Evolutionary conservation across 2,888 invertebrate species (phyloP).

Genomic region (Aporophyla nigra): DNA sequence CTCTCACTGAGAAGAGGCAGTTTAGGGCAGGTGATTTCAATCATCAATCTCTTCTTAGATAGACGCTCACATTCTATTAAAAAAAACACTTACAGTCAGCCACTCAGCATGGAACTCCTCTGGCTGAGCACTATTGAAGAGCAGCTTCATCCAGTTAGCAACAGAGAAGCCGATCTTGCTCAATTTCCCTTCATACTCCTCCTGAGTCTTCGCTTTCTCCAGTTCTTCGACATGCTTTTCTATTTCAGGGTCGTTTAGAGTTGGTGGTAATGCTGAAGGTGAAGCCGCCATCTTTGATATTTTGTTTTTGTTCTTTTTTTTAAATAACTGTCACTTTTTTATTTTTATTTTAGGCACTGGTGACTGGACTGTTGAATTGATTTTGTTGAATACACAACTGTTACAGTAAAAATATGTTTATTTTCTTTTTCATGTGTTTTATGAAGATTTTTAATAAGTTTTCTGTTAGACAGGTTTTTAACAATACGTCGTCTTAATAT

Average conservation of each 20-base stretch:
- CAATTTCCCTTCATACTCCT: slow-evolving; percentile 78
- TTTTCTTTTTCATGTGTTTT: not conserved
- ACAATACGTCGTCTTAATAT: not conserved
- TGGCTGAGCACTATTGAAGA: slow-evolving; percentile 76
- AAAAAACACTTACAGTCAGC: slow-evolving; percentile 79
- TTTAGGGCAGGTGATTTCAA: no score
- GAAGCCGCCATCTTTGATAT: slow-evolving; percentile 77
- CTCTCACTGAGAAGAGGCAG: no score
- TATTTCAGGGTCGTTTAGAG: slow-evolving; percentile 71
- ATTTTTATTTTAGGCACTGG: slow-evolving; percentile 6
- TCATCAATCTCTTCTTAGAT: not conserved
- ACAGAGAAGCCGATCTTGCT: slow-evolving; percentile 78
- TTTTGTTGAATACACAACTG: not conserved
- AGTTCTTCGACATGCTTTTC: slow-evolving; percentile 78
- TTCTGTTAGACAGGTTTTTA: not conserved
- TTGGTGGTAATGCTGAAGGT: slow-evolving; percentile 56
- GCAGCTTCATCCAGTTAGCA: slow-evolving; percentile 81
- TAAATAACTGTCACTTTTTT: not conserved
- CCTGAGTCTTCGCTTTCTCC: slow-evolving; percentile 74
- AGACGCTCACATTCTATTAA: not conserved
- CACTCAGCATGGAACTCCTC: slow-evolving; percentile 83
- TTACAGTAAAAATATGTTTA: not conserved
- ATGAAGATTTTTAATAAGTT: slow-evolving; percentile 6
- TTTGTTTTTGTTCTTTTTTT: slow-evolving; percentile 13
- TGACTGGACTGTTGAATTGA: slow-evolving; percentile 1